Conservation (phyloP, 2,113 vertebrate species). For the Typhlomys cinereus region DNA sequence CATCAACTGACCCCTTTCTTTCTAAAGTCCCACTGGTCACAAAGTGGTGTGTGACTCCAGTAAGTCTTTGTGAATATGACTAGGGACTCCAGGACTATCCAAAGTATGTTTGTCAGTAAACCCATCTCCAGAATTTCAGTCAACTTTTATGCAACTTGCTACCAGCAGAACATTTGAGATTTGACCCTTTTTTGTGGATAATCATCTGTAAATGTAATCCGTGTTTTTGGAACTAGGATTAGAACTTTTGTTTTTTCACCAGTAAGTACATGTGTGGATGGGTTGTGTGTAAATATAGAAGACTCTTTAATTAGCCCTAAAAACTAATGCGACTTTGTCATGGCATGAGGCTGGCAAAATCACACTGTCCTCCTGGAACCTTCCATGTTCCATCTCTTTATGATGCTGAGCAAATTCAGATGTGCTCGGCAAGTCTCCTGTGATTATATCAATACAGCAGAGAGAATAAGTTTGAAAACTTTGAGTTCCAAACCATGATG, state of each 20-base stretch:
- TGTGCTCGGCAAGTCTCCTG: not conserved
- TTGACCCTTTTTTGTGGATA: conserved; percentile 25
- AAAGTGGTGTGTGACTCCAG: not conserved
- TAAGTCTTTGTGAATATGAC: conserved; percentile 42
- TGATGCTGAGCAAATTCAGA: not conserved
- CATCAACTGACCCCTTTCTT: not conserved
- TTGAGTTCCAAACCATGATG: not conserved
- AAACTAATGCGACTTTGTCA: not conserved
- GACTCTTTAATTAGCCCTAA: not conserved
- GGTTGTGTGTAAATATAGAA: not conserved
- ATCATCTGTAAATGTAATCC: conserved; percentile 7
- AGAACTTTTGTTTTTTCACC: conserved; percentile 28
- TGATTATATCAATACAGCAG: not conserved
- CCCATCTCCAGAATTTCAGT: conserved; percentile 23
- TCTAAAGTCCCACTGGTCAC: conserved; percentile 49
- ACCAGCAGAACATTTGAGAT: conserved; percentile 30
- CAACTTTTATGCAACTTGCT: not conserved
- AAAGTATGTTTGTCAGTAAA: conserved; percentile 19
- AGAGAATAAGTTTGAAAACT: not conserved
- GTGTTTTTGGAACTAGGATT: conserved; percentile 44
- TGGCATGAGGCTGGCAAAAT: not conserved
- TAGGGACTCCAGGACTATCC: not conserved
- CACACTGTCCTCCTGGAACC: not conserved
- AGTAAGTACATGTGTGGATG: not conserved
- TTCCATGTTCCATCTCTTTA: not conserved